phyloP scores from a whole-genome alignment of 2,797 vertebrate species.

The Tachyglossus aculeatus region DNA sequence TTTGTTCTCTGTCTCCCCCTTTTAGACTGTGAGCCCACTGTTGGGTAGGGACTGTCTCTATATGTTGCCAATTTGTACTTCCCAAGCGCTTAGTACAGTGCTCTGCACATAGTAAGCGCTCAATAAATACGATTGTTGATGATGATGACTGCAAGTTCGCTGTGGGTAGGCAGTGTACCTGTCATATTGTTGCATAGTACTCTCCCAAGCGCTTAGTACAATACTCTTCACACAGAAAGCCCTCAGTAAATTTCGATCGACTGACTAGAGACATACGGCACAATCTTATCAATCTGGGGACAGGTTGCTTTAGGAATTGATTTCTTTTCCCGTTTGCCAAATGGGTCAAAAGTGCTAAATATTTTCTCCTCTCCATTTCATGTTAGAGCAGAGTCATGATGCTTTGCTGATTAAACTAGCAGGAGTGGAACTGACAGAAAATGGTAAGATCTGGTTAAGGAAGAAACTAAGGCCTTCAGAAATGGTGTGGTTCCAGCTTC shows the following conservation, averaged over 20 bases:
- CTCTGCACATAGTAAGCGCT: no score
- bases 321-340: neutral
- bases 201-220: no score
- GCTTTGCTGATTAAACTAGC: conserved; percentile 83
- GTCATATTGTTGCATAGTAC: no score
- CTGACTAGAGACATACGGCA: neutral
- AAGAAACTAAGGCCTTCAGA: conserved; percentile 77
- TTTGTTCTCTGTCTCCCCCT: no score
- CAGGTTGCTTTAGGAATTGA: neutral
- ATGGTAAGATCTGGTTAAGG: conserved; percentile 81
- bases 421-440: conserved; percentile 86
- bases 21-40: no score
- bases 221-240: no score
- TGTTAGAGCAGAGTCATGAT: conserved; percentile 73
- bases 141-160: no score
- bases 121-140: no score
- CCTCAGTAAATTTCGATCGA: conserved; percentile 4
- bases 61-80: no score
- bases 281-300: neutral
- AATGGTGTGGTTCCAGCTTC: conserved; percentile 87
- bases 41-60: no score
- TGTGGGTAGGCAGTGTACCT: no score
- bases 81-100: no score
- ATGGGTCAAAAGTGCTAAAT: neutral
- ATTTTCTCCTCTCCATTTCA: neutral